Percentiles rank a stretch among this genome's conserved stretches.
phyloP scores from a whole-genome alignment of 2,888 invertebrate genomes.

The Epicampocera succincta region DNA sequence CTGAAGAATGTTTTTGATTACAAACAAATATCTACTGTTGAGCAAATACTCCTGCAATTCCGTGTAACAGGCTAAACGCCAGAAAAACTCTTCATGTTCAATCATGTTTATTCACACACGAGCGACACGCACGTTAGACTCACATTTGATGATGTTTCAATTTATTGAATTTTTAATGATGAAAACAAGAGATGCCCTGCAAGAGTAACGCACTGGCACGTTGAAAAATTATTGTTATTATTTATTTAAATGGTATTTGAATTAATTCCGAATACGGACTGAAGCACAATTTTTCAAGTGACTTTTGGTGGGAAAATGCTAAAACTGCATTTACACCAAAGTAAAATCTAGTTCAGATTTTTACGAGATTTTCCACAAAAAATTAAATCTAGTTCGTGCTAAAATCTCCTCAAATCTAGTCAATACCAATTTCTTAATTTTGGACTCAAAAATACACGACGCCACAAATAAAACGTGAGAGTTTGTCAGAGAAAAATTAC shows the following conservation, averaged over 20 bases:
- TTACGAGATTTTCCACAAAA: no score
- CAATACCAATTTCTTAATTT: no score
- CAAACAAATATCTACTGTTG: conserved; percentile 53
- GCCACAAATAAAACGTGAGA: no score
- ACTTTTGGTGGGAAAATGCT: no score
- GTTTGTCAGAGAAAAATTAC: no score
- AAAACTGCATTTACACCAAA: no score
- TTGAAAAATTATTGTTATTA: neutral
- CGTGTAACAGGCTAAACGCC: neutral
- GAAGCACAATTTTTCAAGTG: no score
- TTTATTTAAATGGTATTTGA: neutral
- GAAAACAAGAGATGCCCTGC: conserved; percentile 18
- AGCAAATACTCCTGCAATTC: conserved; percentile 34
- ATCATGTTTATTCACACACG: conserved; percentile 64
- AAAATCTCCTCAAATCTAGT: no score
- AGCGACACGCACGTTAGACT: conserved; percentile 50
- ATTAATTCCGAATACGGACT: no score
- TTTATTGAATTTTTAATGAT: conserved; percentile 31
- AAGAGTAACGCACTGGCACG: neutral
- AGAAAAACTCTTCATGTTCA: conserved; percentile 29
- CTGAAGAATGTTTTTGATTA: conserved; percentile 69
- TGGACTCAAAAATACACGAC: no score
- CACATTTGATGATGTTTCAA: conserved; percentile 59
- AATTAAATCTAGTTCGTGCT: no score
- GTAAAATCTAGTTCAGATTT: no score